Base-by-base conservation (phyloP, 2,113 vertebrate genomes). In the Plotosus lineatus region DNA sequence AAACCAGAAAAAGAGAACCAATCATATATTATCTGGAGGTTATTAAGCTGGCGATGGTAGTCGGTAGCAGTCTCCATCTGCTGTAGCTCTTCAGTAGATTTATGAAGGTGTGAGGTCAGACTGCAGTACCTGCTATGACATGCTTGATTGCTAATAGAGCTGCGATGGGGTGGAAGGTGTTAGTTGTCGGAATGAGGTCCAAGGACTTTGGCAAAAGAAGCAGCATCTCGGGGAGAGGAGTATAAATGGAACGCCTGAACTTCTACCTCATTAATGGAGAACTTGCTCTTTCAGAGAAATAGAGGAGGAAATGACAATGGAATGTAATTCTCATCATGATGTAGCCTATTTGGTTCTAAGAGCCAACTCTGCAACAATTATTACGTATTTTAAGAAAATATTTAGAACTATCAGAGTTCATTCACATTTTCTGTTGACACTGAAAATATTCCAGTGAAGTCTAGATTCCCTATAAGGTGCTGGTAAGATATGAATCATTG, bases 131-230 rank as follows among this genome's bases (percentile, higher is more conserved):
- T 40, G 51, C 65, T 74, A 55, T 80, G 86, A 80, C 76, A 73
- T 77, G 84, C 55, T 85, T 75, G 79, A 79, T 79, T 81, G 76
- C 73, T 73, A 79, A 79, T 82, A 31, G 79, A 74, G 65, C 65
- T 78, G 50, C 36, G 38, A 72, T 71, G 58, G 55, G 31, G 46
- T 53, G 48, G 65, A 58, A 56, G 71, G 31, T 36, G 51, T 31
- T 51, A 58, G 53, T 38, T 82, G 73, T 66, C 66, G 80, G 58
- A 76, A 44, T 38, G 12, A 61, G 53, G 63, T 72, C 69, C 76
- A 78, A 72, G 31, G 31, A 75, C 66, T 65, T 83, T n/a, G 77
- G 78, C 75, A 69, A n/a, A 42, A 56, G 75, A 79, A 79, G 42
- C 68, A 71, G n/a, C 58, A 48, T 55, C 31, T 73, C 44, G 33